Conservation (phyloP, 2,888 invertebrate species). For the Nemapogon koenigi region DNA sequence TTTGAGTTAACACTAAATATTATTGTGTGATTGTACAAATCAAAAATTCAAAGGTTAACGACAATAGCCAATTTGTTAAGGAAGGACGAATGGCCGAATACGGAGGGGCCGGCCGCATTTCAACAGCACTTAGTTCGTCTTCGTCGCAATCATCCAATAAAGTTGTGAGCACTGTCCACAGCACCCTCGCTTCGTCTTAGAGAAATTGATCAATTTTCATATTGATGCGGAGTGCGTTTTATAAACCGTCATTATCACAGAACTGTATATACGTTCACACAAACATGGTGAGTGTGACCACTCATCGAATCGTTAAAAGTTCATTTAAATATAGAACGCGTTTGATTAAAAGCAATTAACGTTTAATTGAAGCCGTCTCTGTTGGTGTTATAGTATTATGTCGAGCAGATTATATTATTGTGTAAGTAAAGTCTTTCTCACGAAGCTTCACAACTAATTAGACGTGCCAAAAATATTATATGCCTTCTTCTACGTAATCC, state of each 20-base stretch:
- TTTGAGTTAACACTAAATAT: no score
- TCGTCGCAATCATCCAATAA: conserved; percentile 65
- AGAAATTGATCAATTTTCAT: conserved; percentile 47
- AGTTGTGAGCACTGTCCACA: conserved; percentile 54
- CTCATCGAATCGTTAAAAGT: conserved; percentile 40
- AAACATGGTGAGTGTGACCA: conserved; percentile 1
- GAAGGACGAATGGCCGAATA: background rate
- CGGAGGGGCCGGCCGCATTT: conserved; percentile 37
- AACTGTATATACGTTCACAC: background rate
- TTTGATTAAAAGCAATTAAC: conserved; percentile 61
- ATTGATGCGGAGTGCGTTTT: no score
- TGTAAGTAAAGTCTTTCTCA: no score
- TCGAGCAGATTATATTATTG: no score
- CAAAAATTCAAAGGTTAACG: no score
- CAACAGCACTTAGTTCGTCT: conserved; percentile 38
- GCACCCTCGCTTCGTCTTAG: conserved; percentile 47
- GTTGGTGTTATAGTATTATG: no score
- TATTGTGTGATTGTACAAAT: no score
- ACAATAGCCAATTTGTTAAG: no score
- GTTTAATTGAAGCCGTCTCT: conserved; percentile 51
- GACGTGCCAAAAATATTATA: no score
- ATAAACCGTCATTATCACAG: background rate
- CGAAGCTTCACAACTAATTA: no score
- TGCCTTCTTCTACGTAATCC: no score
- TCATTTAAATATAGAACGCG: conserved; percentile 60